Base-by-base conservation (phyloP, 1,140 invertebrate genomes). In the Drosophila aff. region DNA sequence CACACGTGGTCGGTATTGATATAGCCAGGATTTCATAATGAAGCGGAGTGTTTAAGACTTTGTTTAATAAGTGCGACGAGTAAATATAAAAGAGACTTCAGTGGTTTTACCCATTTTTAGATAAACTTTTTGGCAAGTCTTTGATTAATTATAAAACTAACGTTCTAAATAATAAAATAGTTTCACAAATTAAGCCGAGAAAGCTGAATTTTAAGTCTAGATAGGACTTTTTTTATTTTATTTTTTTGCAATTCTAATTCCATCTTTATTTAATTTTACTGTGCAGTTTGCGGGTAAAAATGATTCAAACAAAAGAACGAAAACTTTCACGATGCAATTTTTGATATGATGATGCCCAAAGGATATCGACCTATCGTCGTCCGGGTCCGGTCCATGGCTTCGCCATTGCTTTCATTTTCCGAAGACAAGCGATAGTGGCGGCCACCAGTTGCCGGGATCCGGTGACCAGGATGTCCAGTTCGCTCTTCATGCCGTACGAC, bases 371-470 rank as follows among this genome's bases (percentile, higher is more conserved):
- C 53, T 57, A 57, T 40, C 53, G 53, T 57, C 36, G 36, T 21
- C 4, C 15, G 0, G 53, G 18, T 5, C 15, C 21, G 15, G 31
- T 62, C 67, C 67, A 71, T 10, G 67, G 23, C 18, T 31, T 67
- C 43, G 33, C 23, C 4, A 36, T 13, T 10, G 41, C 57, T n/a
- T 79, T 90, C 36, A 76, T 47, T 16, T 74, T 69, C 11, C 89
- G 60, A 1, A 90, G 15, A 21, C 16, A 43, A 2, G 38, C 11
- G 0, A 99, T 93, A 15, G 96, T 94, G 33, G 96, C 96, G 4
- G 98, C 98, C 13, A 99, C 96, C 61, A 99, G 94, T 94, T 98
- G 97, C 57, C 99, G 92, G 36, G 98, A 99, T 4, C 98, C 98
- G 11, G 98, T 98, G 2, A 99, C 95, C 18, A 99, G 93, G 10